Evolutionary conservation across 2,113 vertebrate species (phyloP).

Genomic region (Pangasianodon hypophthalmus): DNA sequence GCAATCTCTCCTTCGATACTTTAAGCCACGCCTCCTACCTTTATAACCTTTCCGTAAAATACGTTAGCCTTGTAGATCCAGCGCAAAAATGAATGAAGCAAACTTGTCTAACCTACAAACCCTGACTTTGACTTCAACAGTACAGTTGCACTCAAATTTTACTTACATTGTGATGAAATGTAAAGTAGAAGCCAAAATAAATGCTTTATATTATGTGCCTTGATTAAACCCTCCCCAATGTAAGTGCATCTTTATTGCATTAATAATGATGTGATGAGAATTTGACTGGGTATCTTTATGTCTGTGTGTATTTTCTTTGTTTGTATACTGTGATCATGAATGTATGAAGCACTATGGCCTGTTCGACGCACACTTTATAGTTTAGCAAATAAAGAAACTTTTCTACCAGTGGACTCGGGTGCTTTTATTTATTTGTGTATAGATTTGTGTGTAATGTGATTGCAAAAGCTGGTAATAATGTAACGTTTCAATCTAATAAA

Average conservation of each 20-base stretch:
- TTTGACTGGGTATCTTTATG: background rate
- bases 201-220: constrained; percentile 2
- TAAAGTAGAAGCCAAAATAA: background rate
- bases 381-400: constrained; percentile 20
- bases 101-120: background rate
- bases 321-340: background rate
- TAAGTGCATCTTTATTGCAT: background rate
- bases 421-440: background rate
- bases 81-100: too few relatives aligned
- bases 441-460: background rate
- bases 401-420: background rate
- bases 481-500: background rate
- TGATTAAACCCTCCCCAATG: background rate
- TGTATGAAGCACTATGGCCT: background rate
- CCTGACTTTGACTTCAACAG: background rate
- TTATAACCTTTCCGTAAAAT: too few relatives aligned
- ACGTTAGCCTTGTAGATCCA: too few relatives aligned
- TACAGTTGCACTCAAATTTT: background rate
- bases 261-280: background rate
- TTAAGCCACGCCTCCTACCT: too few relatives aligned
- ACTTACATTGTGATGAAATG: background rate
- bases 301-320: background rate
- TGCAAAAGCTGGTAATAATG: background rate
- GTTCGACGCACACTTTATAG: background rate
- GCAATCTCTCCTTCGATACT: too few relatives aligned